Conservation (phyloP, 2,888 invertebrate genomes). For the Philaethria dido region DNA sequence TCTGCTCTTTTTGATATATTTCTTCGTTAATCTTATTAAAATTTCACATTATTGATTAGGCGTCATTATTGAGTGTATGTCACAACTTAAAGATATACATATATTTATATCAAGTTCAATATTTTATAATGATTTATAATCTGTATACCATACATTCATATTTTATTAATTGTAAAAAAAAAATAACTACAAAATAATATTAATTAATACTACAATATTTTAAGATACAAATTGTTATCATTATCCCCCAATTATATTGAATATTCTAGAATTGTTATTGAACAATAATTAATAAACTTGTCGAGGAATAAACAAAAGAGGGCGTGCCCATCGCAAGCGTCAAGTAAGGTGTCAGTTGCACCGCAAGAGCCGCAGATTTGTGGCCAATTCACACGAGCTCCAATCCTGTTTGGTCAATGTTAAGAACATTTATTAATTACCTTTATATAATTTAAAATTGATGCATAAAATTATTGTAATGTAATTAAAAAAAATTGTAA, state of each 20-base stretch:
- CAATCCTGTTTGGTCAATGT: slow-evolving; percentile 54
- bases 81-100: too few relatives aligned
- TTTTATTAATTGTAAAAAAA: too few relatives aligned
- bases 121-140: too few relatives aligned
- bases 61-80: not conserved
- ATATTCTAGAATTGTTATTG: slow-evolving; percentile 26
- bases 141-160: too few relatives aligned
- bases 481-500: not conserved
- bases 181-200: not conserved
- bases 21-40: slow-evolving; percentile 43
- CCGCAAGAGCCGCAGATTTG: slow-evolving; percentile 72
- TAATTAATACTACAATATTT: not conserved
- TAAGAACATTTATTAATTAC: slow-evolving; percentile 45
- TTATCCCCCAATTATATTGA: not conserved
- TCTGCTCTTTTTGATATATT: slow-evolving; percentile 55
- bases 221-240: not conserved
- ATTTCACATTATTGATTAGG: slow-evolving; percentile 13
- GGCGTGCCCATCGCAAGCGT: slow-evolving; percentile 62
- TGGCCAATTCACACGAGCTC: slow-evolving; percentile 65
- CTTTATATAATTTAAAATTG: slow-evolving; percentile 29
- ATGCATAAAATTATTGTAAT: not conserved
- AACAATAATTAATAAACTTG: slow-evolving; percentile 58
- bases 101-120: too few relatives aligned
- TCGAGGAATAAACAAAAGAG: slow-evolving; percentile 72
- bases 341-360: slow-evolving; percentile 66